Percentiles rank a stretch among this genome's conserved stretches.
Evolutionary conservation across 2,113 vertebrate genomes (phyloP).

Genomic region (Ictalurus furcatus): DNA sequence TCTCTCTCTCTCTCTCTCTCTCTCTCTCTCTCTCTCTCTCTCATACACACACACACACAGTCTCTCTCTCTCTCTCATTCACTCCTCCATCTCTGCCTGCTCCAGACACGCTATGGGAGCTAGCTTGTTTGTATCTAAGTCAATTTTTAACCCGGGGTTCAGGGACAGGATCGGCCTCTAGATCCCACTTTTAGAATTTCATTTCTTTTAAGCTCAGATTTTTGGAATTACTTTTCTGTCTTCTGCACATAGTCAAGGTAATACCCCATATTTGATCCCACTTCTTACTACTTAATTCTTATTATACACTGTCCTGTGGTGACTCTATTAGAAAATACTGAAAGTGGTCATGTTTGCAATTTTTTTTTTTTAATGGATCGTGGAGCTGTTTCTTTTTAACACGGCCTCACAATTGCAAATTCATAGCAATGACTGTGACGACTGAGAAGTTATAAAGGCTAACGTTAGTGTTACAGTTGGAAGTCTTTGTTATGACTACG

Average conservation of each 20-base stretch:
- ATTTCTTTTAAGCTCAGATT: not conserved
- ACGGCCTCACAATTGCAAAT: not conserved
- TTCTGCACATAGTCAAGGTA: slow-evolving; percentile 34
- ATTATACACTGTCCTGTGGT: not conserved
- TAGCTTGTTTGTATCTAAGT: slow-evolving; percentile 21
- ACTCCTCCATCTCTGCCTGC: not conserved
- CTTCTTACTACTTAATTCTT: not conserved
- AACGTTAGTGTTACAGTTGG: not conserved
- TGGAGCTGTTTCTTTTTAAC: not conserved
- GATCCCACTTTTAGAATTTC: not conserved
- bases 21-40: slow-evolving; percentile 13
- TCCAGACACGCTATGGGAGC: slow-evolving; percentile 11
- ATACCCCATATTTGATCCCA: not conserved
- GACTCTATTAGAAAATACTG: not conserved
- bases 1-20: slow-evolving; percentile 26
- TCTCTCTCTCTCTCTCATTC: not conserved
- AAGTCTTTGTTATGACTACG: not conserved
- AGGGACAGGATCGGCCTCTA: not conserved
- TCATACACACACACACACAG: too few species aligned
- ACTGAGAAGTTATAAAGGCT: not conserved
- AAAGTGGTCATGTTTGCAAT: not conserved
- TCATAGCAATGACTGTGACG: not conserved
- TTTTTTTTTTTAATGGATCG: not conserved
- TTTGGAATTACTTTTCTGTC: not conserved
- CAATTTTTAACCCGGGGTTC: slow-evolving; percentile 27